Base-by-base conservation (phyloP, 2,797 vertebrate species). In the Pachyuromys duprasi region DNA sequence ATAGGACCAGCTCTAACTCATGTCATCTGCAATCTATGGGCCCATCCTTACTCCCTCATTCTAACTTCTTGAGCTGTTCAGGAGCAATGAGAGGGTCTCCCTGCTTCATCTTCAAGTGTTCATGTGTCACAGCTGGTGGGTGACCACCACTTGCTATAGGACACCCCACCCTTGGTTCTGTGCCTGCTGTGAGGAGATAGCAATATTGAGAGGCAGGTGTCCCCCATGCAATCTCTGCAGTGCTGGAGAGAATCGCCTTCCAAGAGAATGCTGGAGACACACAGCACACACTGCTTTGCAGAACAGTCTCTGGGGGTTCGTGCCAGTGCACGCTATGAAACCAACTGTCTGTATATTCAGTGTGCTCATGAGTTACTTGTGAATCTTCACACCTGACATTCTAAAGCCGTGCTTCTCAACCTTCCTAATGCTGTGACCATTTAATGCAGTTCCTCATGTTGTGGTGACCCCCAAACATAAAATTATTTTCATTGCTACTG, bases 221-320 rank as follows among this genome's bases (percentile, higher is more conserved):
- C 31, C 20, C 53, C 55, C 4, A 5, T 65, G 33, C 4, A 36
- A 24, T 31, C 28, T 14, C 33, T 82, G 36, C 39, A 39, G 12
- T 17, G 6, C 7, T 20, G 12, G 15, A 33, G 8, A 67, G 28
- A 9, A 8, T 2, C 39, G n/a, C 60, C 17, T 0, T 8, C 4
- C 2, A 33, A 24, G 5, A 28, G 60, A 63, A 63, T 12, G 14
- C n/a, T n/a, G n/a, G n/a, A n/a, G n/a, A n/a, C n/a, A 2, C 3
- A 28, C 0, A 9, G 53, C 53, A 62, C 2, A 49, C 5, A 36
- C 18, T 62, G 26, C 42, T 53, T n/a, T 18, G 0, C 12, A 53
- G 15, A 28, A 22, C n/a, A 7, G 18, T 13, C 83, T 78, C 45
- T 78, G 53, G 13, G 12, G 24, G 22, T 33, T 80, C 62, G 3